Conservation (phyloP, 2,888 invertebrate genomes). For the Omphaloscelis lunosa region DNA sequence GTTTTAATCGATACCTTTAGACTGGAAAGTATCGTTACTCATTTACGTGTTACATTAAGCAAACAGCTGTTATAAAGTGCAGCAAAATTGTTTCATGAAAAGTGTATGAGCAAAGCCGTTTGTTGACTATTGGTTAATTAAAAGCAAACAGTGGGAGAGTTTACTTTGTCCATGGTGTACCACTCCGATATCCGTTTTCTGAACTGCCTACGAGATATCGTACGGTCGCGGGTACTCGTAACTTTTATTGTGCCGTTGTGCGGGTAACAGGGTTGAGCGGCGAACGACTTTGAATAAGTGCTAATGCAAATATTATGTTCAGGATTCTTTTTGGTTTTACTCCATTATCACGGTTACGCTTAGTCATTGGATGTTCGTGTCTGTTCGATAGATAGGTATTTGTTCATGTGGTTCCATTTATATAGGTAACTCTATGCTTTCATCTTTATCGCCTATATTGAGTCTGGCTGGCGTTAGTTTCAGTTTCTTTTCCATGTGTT, state of each 20-base stretch:
- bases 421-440: slow-evolving; percentile 35
- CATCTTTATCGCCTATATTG: slow-evolving; percentile 10
- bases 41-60: slow-evolving; percentile 68
- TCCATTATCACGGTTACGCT: slow-evolving; percentile 55
- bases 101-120: slow-evolving; percentile 82
- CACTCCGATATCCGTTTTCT: slow-evolving; percentile 72
- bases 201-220: slow-evolving; percentile 62
- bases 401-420: slow-evolving; percentile 30
- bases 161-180: slow-evolving; percentile 81
- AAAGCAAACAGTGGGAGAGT: slow-evolving; percentile 86
- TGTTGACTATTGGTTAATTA: slow-evolving; percentile 88
- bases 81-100: slow-evolving; percentile 87
- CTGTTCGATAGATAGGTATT: slow-evolving; percentile 46
- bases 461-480: slow-evolving; percentile 1
- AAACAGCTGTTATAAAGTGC: slow-evolving; percentile 81
- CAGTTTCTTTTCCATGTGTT: background rate
- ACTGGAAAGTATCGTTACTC: slow-evolving; percentile 58
- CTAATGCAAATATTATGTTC: slow-evolving; percentile 71
- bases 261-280: slow-evolving; percentile 48
- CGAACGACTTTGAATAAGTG: slow-evolving; percentile 68
- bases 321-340: slow-evolving; percentile 65
- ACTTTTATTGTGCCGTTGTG: slow-evolving; percentile 59
- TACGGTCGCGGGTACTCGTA: slow-evolving; percentile 50
- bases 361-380: slow-evolving; percentile 43
- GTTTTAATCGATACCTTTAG: slow-evolving; percentile 65